phyloP scores from a whole-genome alignment of 1,140 invertebrate genomes.

The Ceratitis capitata region DNA sequence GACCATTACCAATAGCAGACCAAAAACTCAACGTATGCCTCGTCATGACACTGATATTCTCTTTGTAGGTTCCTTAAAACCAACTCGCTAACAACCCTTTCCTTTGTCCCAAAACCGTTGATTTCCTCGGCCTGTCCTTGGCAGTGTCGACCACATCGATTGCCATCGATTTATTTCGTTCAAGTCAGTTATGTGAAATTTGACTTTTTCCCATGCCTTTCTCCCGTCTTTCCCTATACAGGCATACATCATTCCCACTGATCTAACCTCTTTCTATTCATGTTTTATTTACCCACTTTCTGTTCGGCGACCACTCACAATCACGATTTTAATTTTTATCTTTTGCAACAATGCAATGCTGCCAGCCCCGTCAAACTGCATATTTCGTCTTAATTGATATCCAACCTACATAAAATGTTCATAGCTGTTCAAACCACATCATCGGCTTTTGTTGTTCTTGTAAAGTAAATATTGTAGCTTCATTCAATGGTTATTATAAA shows the following conservation, averaged over 20 bases:
- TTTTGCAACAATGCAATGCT: background rate
- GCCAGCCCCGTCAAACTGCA: background rate
- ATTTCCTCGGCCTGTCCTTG: too few species aligned
- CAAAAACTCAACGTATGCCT: too few species aligned
- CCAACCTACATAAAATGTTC: conserved; percentile 4
- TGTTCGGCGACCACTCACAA: background rate
- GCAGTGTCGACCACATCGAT: too few species aligned
- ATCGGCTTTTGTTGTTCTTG: background rate
- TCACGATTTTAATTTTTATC: background rate
- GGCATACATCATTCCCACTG: background rate
- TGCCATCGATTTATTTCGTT: background rate
- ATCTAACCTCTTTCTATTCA: background rate
- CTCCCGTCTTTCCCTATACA: background rate
- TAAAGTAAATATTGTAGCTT: background rate
- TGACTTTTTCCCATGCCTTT: background rate
- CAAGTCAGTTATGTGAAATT: too few species aligned
- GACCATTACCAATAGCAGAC: too few species aligned
- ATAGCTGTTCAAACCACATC: background rate
- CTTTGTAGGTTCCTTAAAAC: too few species aligned
- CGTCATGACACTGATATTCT: too few species aligned
- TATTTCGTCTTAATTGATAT: conserved; percentile 32
- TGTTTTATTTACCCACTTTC: too few species aligned
- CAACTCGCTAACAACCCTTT: too few species aligned
- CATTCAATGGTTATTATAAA: background rate
- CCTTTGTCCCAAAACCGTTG: too few species aligned